A percentile compares a stretch with the other conserved stretches of the same genome.
phyloP scores from a whole-genome alignment of 2,113 vertebrate genomes.

The Hippoglossus stenolepis region DNA sequence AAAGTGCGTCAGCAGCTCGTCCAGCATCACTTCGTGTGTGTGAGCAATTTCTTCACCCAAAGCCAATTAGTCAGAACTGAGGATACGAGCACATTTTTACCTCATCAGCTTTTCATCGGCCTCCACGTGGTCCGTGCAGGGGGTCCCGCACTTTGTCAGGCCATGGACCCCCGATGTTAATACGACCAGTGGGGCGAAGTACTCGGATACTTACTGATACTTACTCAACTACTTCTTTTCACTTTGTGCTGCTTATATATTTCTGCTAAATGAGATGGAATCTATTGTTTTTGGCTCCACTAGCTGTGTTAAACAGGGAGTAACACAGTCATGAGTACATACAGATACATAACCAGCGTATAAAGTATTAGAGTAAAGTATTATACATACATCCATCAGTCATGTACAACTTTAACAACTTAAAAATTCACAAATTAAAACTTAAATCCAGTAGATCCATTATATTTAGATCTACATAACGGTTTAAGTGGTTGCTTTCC shows the following conservation, averaged over 20 bases:
- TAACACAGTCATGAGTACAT: no score
- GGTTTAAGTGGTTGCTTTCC: no score
- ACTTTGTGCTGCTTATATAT: not conserved
- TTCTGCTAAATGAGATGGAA: not conserved
- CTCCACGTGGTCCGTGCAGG: conserved; percentile 18
- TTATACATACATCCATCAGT: no score
- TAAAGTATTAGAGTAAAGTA: no score
- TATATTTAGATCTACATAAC: no score
- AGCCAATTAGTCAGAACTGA: conserved; percentile 60
- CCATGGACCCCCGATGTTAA: not conserved
- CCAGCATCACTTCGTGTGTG: conserved; percentile 25
- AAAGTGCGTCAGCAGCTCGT: conserved; percentile 41
- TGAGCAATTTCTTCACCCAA: conserved; percentile 31
- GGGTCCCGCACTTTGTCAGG: not conserved
- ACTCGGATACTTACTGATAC: not conserved
- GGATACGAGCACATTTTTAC: conserved; percentile 19
- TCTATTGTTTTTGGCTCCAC: no score
- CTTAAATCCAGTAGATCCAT: no score
- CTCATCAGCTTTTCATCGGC: conserved; percentile 35
- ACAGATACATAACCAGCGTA: no score
- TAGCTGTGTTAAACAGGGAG: no score
- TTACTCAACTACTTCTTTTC: not conserved
- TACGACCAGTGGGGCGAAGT: not conserved
- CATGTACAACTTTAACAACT: no score
- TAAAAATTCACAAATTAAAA: no score